These are phyloP conservation scores for Dryocosmus kuriphilus DNA, from an alignment of 2,888 invertebrate genomes.

Conservation along the genomic window DNA sequence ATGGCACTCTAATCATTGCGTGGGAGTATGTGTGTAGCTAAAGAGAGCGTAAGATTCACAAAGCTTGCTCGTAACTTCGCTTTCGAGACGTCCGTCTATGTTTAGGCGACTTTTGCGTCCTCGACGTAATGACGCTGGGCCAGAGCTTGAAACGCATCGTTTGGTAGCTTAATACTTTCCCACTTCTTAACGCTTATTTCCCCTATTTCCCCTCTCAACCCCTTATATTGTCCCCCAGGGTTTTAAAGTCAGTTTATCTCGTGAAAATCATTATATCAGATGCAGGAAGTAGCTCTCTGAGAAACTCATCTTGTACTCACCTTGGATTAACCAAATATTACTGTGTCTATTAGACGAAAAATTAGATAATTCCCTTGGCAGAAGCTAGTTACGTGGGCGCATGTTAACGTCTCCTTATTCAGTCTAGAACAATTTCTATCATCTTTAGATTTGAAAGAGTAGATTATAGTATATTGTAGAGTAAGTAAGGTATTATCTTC, in stretches of 20 bases:
- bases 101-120: slow-evolving; percentile 36
- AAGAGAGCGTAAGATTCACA: slow-evolving; percentile 28
- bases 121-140: slow-evolving; percentile 33
- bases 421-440: background rate
- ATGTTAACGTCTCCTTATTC: slow-evolving; percentile 16
- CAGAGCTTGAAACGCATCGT: slow-evolving; percentile 27
- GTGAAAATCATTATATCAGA: slow-evolving; percentile 11
- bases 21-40: slow-evolving; percentile 20
- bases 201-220: background rate
- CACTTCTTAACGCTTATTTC: background rate
- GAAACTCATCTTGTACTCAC: background rate
- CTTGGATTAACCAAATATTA: slow-evolving; percentile 19
- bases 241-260: background rate
- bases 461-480: background rate
- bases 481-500: background rate
- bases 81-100: slow-evolving; percentile 38
- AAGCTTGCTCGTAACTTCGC: slow-evolving; percentile 30
- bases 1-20: slow-evolving; percentile 11
- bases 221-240: background rate
- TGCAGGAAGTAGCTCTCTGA: background rate
- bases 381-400: background rate
- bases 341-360: slow-evolving; percentile 6
- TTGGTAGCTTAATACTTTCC: slow-evolving; percentile 16
- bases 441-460: background rate
- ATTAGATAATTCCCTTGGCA: slow-evolving; percentile 9